These are phyloP conservation scores for Frankliniella intonsa DNA, from an alignment of 2,888 invertebrate genomes.

Conservation along the genomic window DNA sequence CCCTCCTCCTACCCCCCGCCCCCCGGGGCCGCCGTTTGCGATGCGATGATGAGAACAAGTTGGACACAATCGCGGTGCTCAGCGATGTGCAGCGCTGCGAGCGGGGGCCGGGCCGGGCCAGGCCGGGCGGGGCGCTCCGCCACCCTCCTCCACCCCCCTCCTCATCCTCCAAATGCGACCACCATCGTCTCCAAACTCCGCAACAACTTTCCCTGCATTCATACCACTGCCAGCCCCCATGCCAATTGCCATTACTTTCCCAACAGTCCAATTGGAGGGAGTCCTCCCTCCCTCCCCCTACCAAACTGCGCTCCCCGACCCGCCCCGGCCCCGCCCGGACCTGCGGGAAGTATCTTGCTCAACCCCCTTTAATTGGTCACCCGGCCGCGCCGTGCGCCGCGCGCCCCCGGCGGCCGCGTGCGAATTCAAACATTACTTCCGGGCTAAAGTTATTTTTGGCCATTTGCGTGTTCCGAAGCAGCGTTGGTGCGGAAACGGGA, in stretches of 20 bases:
- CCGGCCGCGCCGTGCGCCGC: neutral
- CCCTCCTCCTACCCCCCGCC: too few relatives aligned
- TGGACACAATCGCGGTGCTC: constrained; percentile 15
- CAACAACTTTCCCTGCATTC: constrained; percentile 11
- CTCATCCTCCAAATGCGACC: neutral
- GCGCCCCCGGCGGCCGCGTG: neutral
- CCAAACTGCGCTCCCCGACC: neutral
- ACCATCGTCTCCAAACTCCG: neutral
- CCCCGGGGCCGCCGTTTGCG: neutral
- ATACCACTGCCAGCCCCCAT: neutral
- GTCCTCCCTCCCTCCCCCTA: neutral
- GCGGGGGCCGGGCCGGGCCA: too few relatives aligned
- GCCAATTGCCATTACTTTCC: constrained; percentile 20
- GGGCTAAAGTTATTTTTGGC: constrained; percentile 21
- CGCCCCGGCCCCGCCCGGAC: neutral
- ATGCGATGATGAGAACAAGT: neutral
- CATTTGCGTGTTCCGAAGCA: neutral
- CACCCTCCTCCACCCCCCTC: neutral
- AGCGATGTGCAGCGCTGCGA: neutral
- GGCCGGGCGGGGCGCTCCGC: neutral
- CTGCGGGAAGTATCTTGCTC: neutral
- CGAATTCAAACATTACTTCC: constrained; percentile 25
- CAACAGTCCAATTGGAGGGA: constrained; percentile 20
- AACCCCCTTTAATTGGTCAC: constrained; percentile 14
- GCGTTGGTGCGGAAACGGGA: neutral